These are phyloP conservation scores for Epiblema foenella DNA, from an alignment of 2,888 invertebrate genomes.

Conservation along the genomic window DNA sequence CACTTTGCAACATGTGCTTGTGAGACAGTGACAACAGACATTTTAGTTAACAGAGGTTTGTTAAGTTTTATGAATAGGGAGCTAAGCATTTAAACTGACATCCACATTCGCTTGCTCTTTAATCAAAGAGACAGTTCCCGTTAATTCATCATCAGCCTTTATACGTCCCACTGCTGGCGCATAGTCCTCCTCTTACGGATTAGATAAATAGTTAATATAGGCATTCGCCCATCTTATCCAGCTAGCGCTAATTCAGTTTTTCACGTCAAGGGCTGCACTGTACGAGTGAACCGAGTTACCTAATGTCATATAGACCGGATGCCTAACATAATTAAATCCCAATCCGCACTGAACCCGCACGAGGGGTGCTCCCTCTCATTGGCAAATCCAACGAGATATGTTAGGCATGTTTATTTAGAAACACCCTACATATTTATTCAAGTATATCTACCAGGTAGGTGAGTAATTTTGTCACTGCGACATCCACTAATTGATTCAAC, in stretches of 20 bases:
- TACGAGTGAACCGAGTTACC: background rate
- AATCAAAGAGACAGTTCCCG: too few species aligned
- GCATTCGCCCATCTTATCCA: background rate
- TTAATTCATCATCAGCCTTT: too few species aligned
- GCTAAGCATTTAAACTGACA: too few species aligned
- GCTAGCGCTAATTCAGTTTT: background rate
- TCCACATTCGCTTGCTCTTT: too few species aligned
- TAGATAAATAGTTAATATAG: background rate
- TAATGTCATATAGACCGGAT: background rate
- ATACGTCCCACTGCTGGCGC: too few species aligned
- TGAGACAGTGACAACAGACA: too few species aligned
- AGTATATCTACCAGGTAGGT: background rate
- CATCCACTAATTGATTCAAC: slow-evolving; percentile 21
- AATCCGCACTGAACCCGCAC: background rate
- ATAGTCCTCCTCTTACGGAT: background rate
- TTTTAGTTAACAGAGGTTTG: too few species aligned
- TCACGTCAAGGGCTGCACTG: background rate
- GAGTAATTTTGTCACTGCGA: slow-evolving; percentile 4
- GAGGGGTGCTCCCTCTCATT: background rate
- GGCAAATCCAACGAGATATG: background rate
- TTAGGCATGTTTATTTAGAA: background rate
- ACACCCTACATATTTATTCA: slow-evolving; percentile 8
- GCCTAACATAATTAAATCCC: background rate
- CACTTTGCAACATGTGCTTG: too few species aligned
- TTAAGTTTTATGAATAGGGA: too few species aligned